A percentile compares a stretch with the other conserved stretches of the same genome.
These are phyloP conservation scores for Eriosoma lanigerum DNA, from an alignment of 1,140 invertebrate genomes.

Conservation along the genomic window DNA sequence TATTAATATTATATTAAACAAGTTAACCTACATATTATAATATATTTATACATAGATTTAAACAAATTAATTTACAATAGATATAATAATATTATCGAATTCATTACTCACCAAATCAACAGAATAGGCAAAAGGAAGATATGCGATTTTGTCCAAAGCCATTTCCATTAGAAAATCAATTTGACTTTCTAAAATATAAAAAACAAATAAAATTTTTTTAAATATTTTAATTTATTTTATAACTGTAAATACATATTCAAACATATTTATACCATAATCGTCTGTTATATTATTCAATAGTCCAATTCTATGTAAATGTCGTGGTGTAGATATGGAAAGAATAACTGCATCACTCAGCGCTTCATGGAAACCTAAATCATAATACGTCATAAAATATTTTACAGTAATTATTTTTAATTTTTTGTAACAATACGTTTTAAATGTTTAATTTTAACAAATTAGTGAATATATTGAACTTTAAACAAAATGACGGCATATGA, in stretches of 20 bases:
- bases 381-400: no score
- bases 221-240: no score
- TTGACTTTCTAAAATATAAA: constrained; percentile 63
- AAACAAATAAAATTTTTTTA: neutral
- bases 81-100: no score
- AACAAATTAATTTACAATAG: no score
- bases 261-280: constrained; percentile 57
- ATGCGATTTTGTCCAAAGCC: constrained; percentile 83
- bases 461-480: no score
- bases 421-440: constrained; percentile 39
- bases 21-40: no score
- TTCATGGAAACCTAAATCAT: constrained; percentile 84
- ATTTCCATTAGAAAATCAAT: constrained; percentile 78
- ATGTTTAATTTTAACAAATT: no score
- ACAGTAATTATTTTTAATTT: no score
- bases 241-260: no score
- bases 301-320: constrained; percentile 77
- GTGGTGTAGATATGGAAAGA: constrained; percentile 76
- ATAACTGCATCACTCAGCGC: constrained; percentile 88
- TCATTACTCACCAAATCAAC: constrained; percentile 67
- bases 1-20: no score
- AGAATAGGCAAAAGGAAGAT: constrained; percentile 83
- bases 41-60: no score
- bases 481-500: no score
- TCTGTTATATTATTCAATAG: constrained; percentile 66